Evolutionary conservation across 2,113 vertebrate species (phyloP).

Genomic region (Laticauda colubrina): DNA sequence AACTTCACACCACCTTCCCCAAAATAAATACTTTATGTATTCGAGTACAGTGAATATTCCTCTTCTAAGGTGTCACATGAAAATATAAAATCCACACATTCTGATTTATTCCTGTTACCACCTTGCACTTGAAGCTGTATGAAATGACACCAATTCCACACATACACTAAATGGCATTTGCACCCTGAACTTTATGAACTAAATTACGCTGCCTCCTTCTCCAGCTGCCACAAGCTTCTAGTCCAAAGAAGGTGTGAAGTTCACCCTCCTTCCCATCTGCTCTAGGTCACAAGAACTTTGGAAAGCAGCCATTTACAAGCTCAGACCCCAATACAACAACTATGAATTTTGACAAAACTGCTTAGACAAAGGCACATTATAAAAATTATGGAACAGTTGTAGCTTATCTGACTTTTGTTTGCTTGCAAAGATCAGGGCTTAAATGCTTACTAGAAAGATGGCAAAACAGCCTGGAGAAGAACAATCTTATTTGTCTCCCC

Average conservation of each 20-base stretch:
- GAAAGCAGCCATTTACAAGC: conserved; percentile 9
- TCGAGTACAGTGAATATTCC: neutral
- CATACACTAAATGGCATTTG: neutral
- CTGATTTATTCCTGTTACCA: conserved; percentile 23
- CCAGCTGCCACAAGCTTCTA: conserved; percentile 30
- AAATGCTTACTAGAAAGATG: neutral
- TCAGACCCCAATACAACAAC: accelerated
- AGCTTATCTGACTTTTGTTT: conserved; percentile 5
- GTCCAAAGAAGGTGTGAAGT: conserved; percentile 15
- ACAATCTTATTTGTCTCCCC: neutral
- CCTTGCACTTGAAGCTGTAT: conserved; percentile 10
- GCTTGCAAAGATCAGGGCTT: neutral
- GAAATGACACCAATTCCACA: conserved; percentile 11
- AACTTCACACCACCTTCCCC: conserved; percentile 7
- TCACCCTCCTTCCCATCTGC: conserved; percentile 33
- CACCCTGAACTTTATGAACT: conserved; percentile 23
- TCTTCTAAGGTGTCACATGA: neutral
- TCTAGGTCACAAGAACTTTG: neutral
- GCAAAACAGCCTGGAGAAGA: neutral
- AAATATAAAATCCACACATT: conserved; percentile 13
- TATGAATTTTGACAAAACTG: neutral
- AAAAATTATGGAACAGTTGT: neutral
- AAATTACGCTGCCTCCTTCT: conserved; percentile 17
- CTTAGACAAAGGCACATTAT: neutral
- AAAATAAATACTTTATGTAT: conserved; percentile 23